A percentile compares a stretch with the other conserved stretches of the same genome.
These are phyloP conservation scores for Gastrophysa polygoni DNA, from an alignment of 2,888 invertebrate genomes.

Conservation along the genomic window DNA sequence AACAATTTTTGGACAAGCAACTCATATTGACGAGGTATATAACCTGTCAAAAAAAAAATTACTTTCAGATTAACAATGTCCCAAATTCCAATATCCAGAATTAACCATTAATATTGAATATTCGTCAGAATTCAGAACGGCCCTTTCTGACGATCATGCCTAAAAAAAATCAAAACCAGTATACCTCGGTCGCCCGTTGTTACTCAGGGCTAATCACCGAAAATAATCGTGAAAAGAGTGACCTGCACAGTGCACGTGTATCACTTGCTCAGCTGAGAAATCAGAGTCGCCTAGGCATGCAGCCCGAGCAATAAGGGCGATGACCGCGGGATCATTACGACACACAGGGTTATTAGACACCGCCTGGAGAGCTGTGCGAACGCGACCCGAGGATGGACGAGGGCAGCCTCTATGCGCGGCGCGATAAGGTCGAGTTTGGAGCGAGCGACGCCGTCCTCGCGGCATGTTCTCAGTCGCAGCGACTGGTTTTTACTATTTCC, in stretches of 20 bases:
- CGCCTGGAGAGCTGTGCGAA: constrained; percentile 12
- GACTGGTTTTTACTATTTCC: constrained; percentile 34
- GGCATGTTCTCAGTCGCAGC: constrained; percentile 28
- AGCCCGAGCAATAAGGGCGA: constrained; percentile 52
- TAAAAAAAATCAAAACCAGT: too few species aligned
- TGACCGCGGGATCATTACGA: constrained; percentile 56
- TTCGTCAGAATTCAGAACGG: too few species aligned
- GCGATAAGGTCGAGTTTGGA: background rate
- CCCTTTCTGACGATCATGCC: too few species aligned
- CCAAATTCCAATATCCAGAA: too few species aligned
- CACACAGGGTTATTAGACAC: constrained; percentile 56
- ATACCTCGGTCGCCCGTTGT: too few species aligned
- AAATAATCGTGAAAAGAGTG: constrained; percentile 21
- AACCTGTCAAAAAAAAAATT: too few species aligned
- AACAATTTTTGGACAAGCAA: too few species aligned
- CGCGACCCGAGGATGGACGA: constrained; percentile 18
- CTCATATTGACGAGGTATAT: too few species aligned
- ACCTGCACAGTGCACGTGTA: constrained; percentile 39
- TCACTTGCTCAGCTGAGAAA: constrained; percentile 40
- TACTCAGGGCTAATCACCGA: constrained; percentile 10
- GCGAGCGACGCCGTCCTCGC: constrained; percentile 9
- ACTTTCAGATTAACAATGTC: too few species aligned
- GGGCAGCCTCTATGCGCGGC: constrained; percentile 22
- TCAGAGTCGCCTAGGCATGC: constrained; percentile 49
- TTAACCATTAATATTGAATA: too few species aligned